phyloP scores from a whole-genome alignment of 2,113 vertebrate species.

The Eonycteris spelaea region DNA sequence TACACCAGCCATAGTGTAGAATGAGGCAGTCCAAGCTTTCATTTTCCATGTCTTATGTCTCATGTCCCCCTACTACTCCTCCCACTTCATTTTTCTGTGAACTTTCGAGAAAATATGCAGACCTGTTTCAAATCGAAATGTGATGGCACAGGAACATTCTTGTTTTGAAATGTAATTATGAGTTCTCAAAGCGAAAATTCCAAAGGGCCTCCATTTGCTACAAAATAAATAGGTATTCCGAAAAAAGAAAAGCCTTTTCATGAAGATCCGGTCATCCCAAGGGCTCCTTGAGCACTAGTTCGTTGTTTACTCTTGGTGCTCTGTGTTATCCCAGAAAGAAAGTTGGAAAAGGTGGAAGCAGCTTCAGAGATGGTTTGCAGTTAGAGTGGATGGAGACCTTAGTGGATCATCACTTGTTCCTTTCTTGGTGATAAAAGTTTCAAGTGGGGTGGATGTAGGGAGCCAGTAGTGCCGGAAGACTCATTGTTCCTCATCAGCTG shows the following conservation, averaged over 20 bases:
- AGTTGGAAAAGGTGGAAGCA: neutral
- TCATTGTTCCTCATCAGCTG: neutral
- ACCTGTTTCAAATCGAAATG: neutral
- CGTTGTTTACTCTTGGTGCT: neutral
- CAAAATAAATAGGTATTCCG: neutral
- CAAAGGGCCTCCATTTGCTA: neutral
- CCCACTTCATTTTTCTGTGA: neutral
- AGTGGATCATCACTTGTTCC: neutral
- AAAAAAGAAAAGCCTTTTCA: neutral
- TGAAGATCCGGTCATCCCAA: neutral
- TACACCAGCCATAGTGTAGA: neutral
- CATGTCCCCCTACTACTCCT: neutral
- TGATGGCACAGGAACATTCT: neutral
- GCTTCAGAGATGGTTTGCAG: neutral
- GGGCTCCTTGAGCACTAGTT: neutral
- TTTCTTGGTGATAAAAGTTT: neutral
- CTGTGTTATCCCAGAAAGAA: neutral
- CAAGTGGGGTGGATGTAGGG: neutral
- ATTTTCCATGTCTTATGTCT: neutral
- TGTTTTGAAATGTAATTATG: neutral
- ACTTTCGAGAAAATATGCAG: neutral
- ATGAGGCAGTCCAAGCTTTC: neutral
- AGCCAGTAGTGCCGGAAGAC: neutral
- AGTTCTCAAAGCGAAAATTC: neutral
- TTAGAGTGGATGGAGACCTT: neutral